These are phyloP conservation scores for Takifugu rubripes DNA, from an alignment of 2,797 vertebrate species.

Conservation along the genomic window DNA sequence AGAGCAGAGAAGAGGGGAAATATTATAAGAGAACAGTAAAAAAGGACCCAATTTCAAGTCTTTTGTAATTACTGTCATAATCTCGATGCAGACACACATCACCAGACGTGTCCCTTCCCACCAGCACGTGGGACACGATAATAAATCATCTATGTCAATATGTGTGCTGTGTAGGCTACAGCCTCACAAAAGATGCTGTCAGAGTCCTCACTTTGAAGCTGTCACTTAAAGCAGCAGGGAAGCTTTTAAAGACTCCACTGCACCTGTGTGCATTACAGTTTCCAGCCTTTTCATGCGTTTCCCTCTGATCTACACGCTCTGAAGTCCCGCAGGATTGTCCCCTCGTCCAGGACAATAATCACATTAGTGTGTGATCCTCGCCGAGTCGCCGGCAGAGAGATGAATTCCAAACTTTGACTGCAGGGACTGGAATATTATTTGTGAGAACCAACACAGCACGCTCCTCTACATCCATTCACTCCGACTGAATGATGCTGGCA, in stretches of 20 bases:
- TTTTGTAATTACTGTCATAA: constrained; percentile 13
- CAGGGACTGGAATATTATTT: constrained; percentile 68
- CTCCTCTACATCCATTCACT: constrained; percentile 54
- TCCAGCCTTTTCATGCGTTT: constrained; percentile 25
- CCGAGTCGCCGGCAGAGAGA: constrained; percentile 65
- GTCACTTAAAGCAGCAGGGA: constrained; percentile 32
- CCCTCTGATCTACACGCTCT: constrained; percentile 65
- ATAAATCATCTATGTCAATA: constrained; percentile 21
- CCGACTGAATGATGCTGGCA: constrained; percentile 73
- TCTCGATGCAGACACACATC: constrained; percentile 25
- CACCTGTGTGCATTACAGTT: constrained; percentile 56
- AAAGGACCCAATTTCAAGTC: not conserved
- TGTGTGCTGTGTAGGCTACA: constrained; percentile 2
- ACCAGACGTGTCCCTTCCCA: constrained; percentile 9
- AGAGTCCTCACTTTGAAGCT: constrained; percentile 39
- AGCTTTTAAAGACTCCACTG: constrained; percentile 28
- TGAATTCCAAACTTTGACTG: constrained; percentile 63
- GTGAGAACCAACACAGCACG: constrained; percentile 55
- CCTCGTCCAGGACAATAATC: constrained; percentile 72
- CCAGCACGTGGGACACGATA: constrained; percentile 9
- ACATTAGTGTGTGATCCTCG: constrained; percentile 73
- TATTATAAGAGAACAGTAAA: constrained; percentile 6
- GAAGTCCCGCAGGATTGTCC: constrained; percentile 67
- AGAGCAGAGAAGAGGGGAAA: no score
- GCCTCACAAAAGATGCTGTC: constrained; percentile 11